Evolutionary conservation across 2,888 invertebrate genomes (phyloP), one percentile per base, ranked within the genome.

Genomic region (Eupithecia subumbrata): DNA sequence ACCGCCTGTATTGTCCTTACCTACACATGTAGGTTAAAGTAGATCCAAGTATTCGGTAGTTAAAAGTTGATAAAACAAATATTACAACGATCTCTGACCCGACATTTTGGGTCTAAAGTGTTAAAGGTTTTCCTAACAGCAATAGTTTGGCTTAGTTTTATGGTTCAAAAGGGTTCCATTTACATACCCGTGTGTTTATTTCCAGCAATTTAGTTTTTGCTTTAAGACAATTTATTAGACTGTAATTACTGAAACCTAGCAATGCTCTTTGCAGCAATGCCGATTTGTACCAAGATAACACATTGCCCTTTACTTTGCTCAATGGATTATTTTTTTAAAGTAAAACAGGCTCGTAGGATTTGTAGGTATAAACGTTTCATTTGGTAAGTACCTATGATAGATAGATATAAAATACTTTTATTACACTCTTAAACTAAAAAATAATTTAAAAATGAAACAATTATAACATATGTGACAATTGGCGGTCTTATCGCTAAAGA

Each of bases 71-170:
- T 79, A 76, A 75, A 79, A 79, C 79, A 78, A 82, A 79, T 82
- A 82, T 80, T 77, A 80, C 76, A 78, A 79, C 80, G 78, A 80
- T 82, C 79, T 75, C 80, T 86, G 84, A 87, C 85, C 84, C 80
- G 81, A 87, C 86, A 84, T 83, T 83, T 85, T 76, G 83, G 84
- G 84, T 81, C 82, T 78, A 76, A 82, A 79, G 79, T 82, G 78
- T 78, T 78, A 84, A 83, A 82, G 83, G 82, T 83, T 82, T 82
- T 84, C 84, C 85, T 90, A 90, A 90, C 88, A 86, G 88, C 89
- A 91, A 90, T 90, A 90, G 90, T 91, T 91, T 86, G 76, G 86
- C 85, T 90, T 88, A 88, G 87, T 90, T 89, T 87, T 88, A 89
- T 79, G 71, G 85, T 85, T 85, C 87, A 86, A 88, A 91, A 90